Evolutionary conservation across 2,797 vertebrate species (phyloP).

Genomic region (Schizothorax lantsangensis): DNA sequence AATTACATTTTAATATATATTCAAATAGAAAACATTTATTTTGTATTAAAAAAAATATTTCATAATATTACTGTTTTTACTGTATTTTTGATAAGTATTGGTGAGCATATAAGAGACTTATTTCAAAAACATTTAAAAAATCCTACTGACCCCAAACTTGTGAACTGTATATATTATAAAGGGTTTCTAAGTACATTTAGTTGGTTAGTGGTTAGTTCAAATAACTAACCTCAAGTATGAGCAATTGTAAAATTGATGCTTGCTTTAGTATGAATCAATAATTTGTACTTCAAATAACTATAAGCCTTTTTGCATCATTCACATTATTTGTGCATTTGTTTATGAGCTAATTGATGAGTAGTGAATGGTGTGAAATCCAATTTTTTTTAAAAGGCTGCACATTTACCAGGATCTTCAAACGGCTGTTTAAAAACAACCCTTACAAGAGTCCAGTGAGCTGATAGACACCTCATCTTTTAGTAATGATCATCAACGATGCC

Average conservation of each 20-base stretch:
- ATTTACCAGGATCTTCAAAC: constrained; percentile 15
- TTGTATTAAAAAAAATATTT: too few relatives aligned
- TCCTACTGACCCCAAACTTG: too few relatives aligned
- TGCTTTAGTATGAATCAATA: not conserved
- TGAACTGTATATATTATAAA: too few relatives aligned
- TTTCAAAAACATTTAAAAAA: too few relatives aligned
- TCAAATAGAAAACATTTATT: too few relatives aligned
- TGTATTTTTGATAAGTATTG: not conserved
- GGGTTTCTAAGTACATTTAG: too few relatives aligned
- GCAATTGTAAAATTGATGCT: not conserved
- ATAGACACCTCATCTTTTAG: constrained; percentile 1
- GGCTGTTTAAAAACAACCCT: not conserved
- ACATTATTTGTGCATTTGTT: not conserved
- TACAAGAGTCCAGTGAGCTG: not conserved
- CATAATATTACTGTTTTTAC: not conserved
- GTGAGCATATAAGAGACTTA: too few relatives aligned
- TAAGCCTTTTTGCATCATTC: not conserved
- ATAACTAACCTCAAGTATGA: not conserved
- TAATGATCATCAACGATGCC: constrained; percentile 15
- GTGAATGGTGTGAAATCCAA: not conserved
- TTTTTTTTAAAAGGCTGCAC: not conserved
- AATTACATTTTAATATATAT: too few relatives aligned
- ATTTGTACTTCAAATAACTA: not conserved
- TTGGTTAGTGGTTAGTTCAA: not conserved
- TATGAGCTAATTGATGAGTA: not conserved